A percentile compares a stretch with the other conserved stretches of the same genome.
Evolutionary conservation across 1,140 invertebrate species (phyloP).

Genomic region (Psix sp.): DNA sequence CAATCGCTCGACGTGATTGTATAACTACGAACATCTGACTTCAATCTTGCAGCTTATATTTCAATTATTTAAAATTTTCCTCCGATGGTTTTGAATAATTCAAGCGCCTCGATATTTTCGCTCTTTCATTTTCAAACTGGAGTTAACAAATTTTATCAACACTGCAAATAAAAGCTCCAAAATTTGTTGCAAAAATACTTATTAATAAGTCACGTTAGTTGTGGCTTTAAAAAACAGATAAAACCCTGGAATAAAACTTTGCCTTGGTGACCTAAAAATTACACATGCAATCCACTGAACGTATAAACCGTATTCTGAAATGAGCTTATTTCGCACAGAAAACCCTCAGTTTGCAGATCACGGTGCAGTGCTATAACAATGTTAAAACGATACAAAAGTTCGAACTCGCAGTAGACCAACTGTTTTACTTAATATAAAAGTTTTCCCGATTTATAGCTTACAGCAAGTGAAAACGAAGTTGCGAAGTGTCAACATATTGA

Average conservation of each 20-base stretch:
- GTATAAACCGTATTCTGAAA: conserved; percentile 20
- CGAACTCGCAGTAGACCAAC: conserved; percentile 25
- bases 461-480: conserved; percentile 25
- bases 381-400: conserved; percentile 47
- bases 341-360: conserved; percentile 20
- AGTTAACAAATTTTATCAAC: not conserved
- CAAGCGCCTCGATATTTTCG: not conserved
- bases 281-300: conserved; percentile 15
- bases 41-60: conserved; percentile 2
- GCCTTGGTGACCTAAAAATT: conserved; percentile 8
- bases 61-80: conserved; percentile 14
- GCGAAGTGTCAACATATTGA: conserved; percentile 44
- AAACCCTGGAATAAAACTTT: not conserved
- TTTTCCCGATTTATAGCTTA: conserved; percentile 46
- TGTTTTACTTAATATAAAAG: conserved; percentile 57
- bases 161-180: too few relatives aligned
- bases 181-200: too few relatives aligned
- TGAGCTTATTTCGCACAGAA: conserved; percentile 17
- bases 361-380: conserved; percentile 34
- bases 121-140: not conserved
- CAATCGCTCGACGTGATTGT: not conserved
- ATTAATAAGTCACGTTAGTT: too few relatives aligned
- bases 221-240: too few relatives aligned
- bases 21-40: conserved; percentile 9
- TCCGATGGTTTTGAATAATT: conserved; percentile 9